Percentiles rank a stretch among this genome's conserved stretches.
These are phyloP conservation scores for Ochropacha duplaris DNA, from an alignment of 2,888 invertebrate genomes.

Conservation along the genomic window DNA sequence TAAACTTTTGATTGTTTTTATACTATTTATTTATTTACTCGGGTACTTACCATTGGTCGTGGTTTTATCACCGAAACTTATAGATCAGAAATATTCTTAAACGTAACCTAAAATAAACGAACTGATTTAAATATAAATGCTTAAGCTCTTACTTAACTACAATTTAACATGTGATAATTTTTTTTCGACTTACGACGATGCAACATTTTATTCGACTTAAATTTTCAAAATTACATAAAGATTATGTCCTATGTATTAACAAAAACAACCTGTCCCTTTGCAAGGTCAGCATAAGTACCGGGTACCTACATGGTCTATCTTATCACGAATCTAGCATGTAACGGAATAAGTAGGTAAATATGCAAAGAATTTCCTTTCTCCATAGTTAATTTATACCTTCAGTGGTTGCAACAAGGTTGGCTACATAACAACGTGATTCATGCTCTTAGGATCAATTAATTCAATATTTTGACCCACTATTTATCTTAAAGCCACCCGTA, in stretches of 20 bases:
- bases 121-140: too few relatives aligned
- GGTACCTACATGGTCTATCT: background rate
- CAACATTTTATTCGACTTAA: background rate
- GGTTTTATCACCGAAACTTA: too few relatives aligned
- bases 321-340: constrained; percentile 16
- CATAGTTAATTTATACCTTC: constrained; percentile 34
- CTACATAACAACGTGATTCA: constrained; percentile 41
- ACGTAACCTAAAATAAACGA: too few relatives aligned
- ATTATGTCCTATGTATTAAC: background rate
- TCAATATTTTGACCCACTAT: constrained; percentile 29
- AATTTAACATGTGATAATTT: too few relatives aligned
- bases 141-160: too few relatives aligned
- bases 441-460: constrained; percentile 26
- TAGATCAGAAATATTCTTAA: too few relatives aligned
- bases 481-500: constrained; percentile 8
- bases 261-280: background rate
- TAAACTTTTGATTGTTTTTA: too few relatives aligned
- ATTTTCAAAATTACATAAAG: background rate
- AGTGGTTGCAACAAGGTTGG: constrained; percentile 48
- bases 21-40: too few relatives aligned
- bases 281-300: background rate
- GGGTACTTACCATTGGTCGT: too few relatives aligned
- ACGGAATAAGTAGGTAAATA: constrained; percentile 38
- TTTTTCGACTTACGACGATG: background rate
- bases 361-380: constrained; percentile 64